Evolutionary conservation across 2,797 vertebrate genomes (phyloP).

Genomic region (Naso thynnoides): DNA sequence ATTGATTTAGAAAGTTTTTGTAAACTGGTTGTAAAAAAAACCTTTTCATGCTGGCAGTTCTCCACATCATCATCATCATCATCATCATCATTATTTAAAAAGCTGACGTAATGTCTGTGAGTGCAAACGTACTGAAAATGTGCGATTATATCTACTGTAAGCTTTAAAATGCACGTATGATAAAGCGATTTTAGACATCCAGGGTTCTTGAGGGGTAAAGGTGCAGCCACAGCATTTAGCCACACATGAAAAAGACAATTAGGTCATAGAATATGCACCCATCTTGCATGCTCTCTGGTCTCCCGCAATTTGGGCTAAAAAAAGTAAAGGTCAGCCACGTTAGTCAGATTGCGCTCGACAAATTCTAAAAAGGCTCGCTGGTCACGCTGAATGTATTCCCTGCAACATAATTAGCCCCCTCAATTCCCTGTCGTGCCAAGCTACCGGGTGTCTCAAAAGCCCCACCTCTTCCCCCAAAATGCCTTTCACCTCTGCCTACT

Average conservation of each 20-base stretch:
- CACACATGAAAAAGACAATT: conserved; percentile 69
- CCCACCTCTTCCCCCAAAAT: conserved; percentile 75
- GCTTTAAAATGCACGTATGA: conserved; percentile 2
- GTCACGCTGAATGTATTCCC: conserved; percentile 83
- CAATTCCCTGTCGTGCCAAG: conserved; percentile 74
- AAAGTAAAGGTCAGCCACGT: conserved; percentile 84
- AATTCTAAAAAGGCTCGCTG: conserved; percentile 83
- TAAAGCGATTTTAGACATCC: conserved; percentile 11
- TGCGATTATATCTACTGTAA: neutral
- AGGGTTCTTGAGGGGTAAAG: conserved; percentile 16
- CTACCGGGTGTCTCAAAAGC: conserved; percentile 72
- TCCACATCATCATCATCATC: conserved; percentile 9
- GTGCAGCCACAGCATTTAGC: conserved; percentile 38
- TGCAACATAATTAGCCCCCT: conserved; percentile 86
- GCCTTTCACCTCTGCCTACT: conserved; percentile 81
- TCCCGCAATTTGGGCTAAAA: conserved; percentile 79
- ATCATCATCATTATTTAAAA: too few species aligned
- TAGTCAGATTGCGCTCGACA: conserved; percentile 82
- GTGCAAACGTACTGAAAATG: conserved; percentile 5
- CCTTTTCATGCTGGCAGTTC: neutral
- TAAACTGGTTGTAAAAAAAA: neutral
- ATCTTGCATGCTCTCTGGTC: conserved; percentile 79
- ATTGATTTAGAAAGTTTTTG: neutral
- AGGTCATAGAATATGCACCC: conserved; percentile 81
- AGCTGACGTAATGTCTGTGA: too few species aligned